Percentiles rank a stretch among this genome's conserved stretches.
phyloP scores from a whole-genome alignment of 1,140 invertebrate genomes.

The Streblospio benedicti region DNA sequence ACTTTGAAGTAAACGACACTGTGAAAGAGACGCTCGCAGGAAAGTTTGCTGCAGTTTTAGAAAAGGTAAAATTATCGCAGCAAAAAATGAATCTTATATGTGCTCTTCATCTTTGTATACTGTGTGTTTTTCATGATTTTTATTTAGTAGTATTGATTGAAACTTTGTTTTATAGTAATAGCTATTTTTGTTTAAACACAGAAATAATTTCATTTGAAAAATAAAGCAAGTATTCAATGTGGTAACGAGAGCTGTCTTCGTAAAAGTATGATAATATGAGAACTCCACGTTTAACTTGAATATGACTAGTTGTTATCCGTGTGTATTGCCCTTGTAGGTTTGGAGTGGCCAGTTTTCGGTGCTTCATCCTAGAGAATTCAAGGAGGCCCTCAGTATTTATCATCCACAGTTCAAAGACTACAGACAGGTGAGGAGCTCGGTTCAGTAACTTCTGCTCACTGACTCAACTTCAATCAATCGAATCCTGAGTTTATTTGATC shows the following conservation, averaged over 20 bases:
- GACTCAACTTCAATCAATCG: not conserved
- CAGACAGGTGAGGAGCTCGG: slow-evolving; percentile 31
- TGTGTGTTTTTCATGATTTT: not conserved
- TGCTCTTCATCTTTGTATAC: too few relatives aligned
- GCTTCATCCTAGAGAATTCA: slow-evolving; percentile 56
- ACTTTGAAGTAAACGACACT: not conserved
- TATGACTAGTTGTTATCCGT: slow-evolving; percentile 48
- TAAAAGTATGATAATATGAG: too few relatives aligned
- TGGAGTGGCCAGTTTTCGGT: slow-evolving; percentile 57
- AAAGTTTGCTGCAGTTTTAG: not conserved
- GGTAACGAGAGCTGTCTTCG: not conserved
- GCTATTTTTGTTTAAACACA: not conserved
- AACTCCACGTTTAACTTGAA: not conserved
- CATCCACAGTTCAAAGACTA: slow-evolving; percentile 58
- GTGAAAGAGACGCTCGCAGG: not conserved
- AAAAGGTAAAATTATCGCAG: not conserved
- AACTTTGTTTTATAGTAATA: not conserved
- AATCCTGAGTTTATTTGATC: not conserved
- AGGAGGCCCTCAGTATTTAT: slow-evolving; percentile 55
- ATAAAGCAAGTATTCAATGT: not conserved
- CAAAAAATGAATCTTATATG: too few relatives aligned
- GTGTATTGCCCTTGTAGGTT: slow-evolving; percentile 54
- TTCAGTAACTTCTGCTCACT: not conserved
- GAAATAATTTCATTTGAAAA: not conserved
- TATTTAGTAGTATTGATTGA: not conserved